Evolutionary conservation across 2,888 invertebrate species (phyloP), one percentile per base, ranked within the genome.

Genomic region (Microctonus brassicae): DNA sequence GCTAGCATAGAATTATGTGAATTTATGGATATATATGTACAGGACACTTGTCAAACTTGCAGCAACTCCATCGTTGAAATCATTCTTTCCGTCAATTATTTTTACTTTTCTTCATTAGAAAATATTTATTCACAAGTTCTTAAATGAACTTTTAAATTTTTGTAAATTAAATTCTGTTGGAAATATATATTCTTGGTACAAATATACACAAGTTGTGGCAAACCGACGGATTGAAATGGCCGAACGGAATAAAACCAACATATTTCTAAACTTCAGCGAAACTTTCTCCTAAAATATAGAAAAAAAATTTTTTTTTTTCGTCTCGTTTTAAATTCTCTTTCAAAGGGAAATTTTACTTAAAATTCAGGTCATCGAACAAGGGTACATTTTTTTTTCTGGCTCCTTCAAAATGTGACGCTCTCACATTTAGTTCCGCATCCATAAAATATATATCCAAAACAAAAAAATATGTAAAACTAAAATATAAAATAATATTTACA

Each of bases 291-390:
- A n/a, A n/a, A n/a, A n/a, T 26, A 13, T 13, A n/a, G 29, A 26
- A 57, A 57, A 57, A 57, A 53, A 53, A 57, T 26, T 26, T n/a
- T 57, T 57, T 26, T 10, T 57, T 29, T 29, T 24, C 57, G n/a
- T 22, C 10, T 17, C 52, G 10, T n/a, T n/a, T n/a, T n/a, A n/a
- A n/a, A n/a, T n/a, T n/a, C n/a, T n/a, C n/a, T n/a, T 36, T 61
- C 57, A 58, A 65, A 69, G 52, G 60, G 10, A 33, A 7, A 34
- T 58, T 17, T 13, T 13, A 7, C 2, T 26, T 24, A n/a, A 13
- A 11, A 24, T 57, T 29, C 1, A 29, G 33, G 58, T 29, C 58
- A 58, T 20, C 17, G 58, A n/a, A 34, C 34, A 20, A 34, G 34
- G 58, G 20, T 34, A 22, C n/a, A 39, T 71, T 24, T 24, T 29